Evolutionary conservation across 2,113 vertebrate species (phyloP), one percentile per base, ranked within the genome.

Genomic region (Leptobrachium ailaonicum): DNA sequence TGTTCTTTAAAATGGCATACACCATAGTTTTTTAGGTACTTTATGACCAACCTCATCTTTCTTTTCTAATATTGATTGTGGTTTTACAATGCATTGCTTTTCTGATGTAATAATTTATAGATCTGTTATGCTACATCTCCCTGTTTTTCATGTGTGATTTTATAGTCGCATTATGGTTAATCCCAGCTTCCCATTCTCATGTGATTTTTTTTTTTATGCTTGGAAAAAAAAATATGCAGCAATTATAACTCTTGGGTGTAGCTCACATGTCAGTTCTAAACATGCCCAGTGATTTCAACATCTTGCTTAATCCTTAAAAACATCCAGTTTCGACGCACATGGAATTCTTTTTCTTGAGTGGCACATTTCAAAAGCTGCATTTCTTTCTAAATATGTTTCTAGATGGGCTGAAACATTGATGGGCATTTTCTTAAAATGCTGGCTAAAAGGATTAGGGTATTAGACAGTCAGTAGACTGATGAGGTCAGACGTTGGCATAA

Each of bases 181-280:
- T 60, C 10, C 13, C 13, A 13, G 4, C 56, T 12, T 60, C 56
- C 13, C 13, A 10, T 14, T 60, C 56, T 14, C 3, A 50, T 50
- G 47, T 50, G 56, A 60, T 14, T 10, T 60, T 13, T 2, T n/a
- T 54, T 54, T 54, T 11, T 8, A 54, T 8, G 50, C 50, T 14
- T 62, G 60, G 11, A 62, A 20, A 78, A 70, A 40, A 78, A 41
- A 14, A 14, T 47, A 78, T 60, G 68, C 66, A 63, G 67, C 41
- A 78, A 71, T 71, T 71, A 78, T 60, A 71, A 63, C 8, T 78
- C 20, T 41, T 78, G 76, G 76, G 76, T 71, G 76, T 78, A 78
- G 12, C 68, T 50, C 8, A 45, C 32, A 60, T 32, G 20, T 78
- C 76, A 78, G 12, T 63, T 78, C 76, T 50, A 63, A 53, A 71